Conservation (phyloP, 1,140 invertebrate species). For the Drosophila sp. region DNA sequence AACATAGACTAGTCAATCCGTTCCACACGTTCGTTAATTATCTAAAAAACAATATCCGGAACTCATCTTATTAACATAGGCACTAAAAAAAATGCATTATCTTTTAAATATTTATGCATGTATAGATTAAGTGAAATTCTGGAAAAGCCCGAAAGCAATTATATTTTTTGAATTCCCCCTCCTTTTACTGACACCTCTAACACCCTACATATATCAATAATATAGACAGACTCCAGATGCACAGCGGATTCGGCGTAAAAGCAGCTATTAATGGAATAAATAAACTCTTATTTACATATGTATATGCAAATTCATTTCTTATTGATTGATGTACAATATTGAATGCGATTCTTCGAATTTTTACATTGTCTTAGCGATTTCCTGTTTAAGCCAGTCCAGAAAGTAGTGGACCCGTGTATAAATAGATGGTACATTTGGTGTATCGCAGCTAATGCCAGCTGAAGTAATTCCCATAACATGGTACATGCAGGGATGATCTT, state of each 20-base stretch:
- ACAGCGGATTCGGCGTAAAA: background rate
- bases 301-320: conserved; percentile 1
- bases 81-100: background rate
- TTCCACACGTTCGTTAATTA: background rate
- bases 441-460: conserved; percentile 57
- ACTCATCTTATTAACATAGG: background rate
- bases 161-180: background rate
- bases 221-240: background rate
- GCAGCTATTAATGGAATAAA: background rate
- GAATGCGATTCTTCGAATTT: background rate
- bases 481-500: conserved; percentile 62
- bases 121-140: background rate
- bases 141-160: background rate
- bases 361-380: conserved; percentile 38
- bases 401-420: conserved; percentile 70
- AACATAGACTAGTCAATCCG: background rate
- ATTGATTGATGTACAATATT: background rate
- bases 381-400: conserved; percentile 67
- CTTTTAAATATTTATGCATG: background rate
- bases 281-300: background rate
- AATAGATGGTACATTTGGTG: conserved; percentile 52
- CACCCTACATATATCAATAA: no score
- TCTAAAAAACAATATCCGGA: background rate
- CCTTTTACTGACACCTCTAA: background rate
- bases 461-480: conserved; percentile 74